These are phyloP conservation scores for Helicoverpa armigera DNA, from an alignment of 1,140 invertebrate species.

Conservation along the genomic window DNA sequence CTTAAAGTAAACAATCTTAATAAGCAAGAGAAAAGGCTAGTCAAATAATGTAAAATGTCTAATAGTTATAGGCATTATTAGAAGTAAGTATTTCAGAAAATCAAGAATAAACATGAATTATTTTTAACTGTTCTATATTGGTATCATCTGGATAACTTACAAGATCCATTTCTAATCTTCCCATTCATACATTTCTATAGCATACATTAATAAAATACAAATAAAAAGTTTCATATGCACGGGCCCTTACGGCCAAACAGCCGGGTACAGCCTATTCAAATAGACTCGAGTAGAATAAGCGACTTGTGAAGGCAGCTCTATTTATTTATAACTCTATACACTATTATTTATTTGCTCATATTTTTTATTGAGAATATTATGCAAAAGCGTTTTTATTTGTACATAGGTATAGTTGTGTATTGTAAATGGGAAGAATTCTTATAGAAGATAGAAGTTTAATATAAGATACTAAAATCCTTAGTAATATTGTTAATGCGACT, in stretches of 20 bases:
- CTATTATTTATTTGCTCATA: neutral
- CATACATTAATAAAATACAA: neutral
- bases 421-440: too few species aligned
- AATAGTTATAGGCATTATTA: too few species aligned
- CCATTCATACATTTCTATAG: conserved; percentile 3
- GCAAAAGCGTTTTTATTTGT: neutral
- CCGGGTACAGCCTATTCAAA: neutral
- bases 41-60: too few species aligned
- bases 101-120: too few species aligned
- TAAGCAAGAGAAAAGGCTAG: too few species aligned
- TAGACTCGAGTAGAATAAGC: neutral
- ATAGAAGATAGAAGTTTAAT: too few species aligned
- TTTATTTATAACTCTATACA: conserved; percentile 8
- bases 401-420: too few species aligned
- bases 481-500: too few species aligned
- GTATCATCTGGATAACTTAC: neutral
- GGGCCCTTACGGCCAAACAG: neutral
- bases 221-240: neutral
- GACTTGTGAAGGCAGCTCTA: conserved; percentile 8
- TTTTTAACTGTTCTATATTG: neutral
- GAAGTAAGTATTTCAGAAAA: too few species aligned
- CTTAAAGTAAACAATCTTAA: too few species aligned
- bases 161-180: neutral
- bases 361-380: conserved; percentile 6
- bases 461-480: too few species aligned